Base-by-base conservation (phyloP, 2,797 vertebrate genomes). In the Cyclopterus lumpus region DNA sequence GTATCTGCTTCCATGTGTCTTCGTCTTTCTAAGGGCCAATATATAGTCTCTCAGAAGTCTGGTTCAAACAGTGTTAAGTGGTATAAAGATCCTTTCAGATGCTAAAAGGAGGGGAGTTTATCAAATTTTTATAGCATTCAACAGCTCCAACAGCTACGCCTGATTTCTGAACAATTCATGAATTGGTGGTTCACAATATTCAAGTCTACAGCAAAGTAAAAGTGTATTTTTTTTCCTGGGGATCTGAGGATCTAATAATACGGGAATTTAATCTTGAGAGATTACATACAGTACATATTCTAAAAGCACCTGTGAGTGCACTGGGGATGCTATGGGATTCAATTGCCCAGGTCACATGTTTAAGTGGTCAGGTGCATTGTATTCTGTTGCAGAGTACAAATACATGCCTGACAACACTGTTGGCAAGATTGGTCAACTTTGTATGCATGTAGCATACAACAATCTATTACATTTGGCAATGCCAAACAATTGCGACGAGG, bases 21-120 rank as follows among this genome's bases (percentile, higher is more conserved):
- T 68, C 51, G 71, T 68, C 68, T n/a, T 62, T 66, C 42, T 30
- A 38, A 30, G 1, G 48, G 65, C 63, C 67, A 73, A 63, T 65
- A 83, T 71, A 53, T 40, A 71, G 70, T 81, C 58, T 86, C 58
- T 87, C 42, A 84, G 81, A 87, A 71, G 70, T 57, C 40, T 4
- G 57, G 44, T 80, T 87, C 73, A 83, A 61, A 83, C 44, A 51
- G 68, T 71, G 32, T 59, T 58, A 71, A 86, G 57, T 75, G 49
- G 59, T 77, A 51, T 74, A 75, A 71, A 28, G n/a, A 83, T 46
- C 42, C 48, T 71, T 58, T 82, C n/a, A 82, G 55, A 71, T 81
- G 40, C 44, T 71, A 40, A 84, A 82, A 58, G 42, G 20, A 11
- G 58, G 26, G 6, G 58, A 36, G 30, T 65, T 77, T 66, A 77